These are phyloP conservation scores for Dicrurus megarhynchus DNA, from an alignment of 2,113 vertebrate species.

Conservation along the genomic window DNA sequence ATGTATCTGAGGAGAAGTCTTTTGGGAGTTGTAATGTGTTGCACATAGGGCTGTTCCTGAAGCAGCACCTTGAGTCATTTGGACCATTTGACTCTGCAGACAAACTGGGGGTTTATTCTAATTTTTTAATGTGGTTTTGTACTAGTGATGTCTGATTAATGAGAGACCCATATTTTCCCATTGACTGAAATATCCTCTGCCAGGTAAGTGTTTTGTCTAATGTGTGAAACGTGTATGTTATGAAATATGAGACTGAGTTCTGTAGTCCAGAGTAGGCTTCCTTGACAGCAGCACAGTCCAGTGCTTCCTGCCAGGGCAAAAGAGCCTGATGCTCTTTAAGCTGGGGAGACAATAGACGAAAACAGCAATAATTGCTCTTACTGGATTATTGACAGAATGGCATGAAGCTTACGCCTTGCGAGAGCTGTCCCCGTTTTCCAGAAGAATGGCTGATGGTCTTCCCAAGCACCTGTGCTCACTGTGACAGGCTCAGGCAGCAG, in stretches of 20 bases:
- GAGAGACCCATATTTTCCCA: neutral
- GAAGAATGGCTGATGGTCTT: neutral
- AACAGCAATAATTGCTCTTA: neutral
- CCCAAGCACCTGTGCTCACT: accelerated
- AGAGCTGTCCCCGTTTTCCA: neutral
- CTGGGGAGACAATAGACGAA: neutral
- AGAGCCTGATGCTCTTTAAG: neutral
- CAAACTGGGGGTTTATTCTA: neutral
- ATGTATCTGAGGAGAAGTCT: neutral
- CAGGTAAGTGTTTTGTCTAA: neutral
- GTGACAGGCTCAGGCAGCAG: neutral
- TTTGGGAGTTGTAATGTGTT: neutral
- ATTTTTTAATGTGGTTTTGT: neutral
- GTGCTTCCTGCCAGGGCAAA: neutral
- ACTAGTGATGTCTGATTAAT: neutral
- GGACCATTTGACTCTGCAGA: neutral
- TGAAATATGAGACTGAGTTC: neutral
- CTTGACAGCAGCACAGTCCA: neutral
- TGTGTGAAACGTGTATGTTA: neutral
- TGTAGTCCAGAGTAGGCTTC: neutral
- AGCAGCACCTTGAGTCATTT: neutral
- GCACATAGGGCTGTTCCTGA: neutral
- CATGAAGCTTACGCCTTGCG: neutral
- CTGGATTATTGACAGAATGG: neutral
- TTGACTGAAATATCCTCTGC: neutral